phyloP scores from a whole-genome alignment of 2,888 invertebrate species.

The Spialia ferax region DNA sequence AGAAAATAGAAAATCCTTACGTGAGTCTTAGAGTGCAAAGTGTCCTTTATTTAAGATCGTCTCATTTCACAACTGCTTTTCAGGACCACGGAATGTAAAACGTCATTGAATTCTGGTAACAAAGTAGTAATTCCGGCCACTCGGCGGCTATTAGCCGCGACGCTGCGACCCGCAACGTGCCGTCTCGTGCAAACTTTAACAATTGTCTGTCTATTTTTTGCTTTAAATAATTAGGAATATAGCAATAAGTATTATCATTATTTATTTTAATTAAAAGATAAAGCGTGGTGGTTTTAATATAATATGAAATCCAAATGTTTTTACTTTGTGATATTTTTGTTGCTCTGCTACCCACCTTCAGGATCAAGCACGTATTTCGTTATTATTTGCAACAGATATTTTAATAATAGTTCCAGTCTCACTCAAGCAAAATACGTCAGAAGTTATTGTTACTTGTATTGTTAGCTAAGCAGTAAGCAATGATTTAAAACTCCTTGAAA shows the following conservation, averaged over 20 bases:
- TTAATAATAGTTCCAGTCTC: too few relatives aligned
- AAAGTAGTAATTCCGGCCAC: neutral
- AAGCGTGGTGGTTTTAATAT: too few relatives aligned
- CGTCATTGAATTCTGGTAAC: neutral
- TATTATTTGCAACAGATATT: too few relatives aligned
- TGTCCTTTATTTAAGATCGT: neutral
- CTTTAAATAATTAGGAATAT: neutral
- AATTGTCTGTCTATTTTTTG: neutral
- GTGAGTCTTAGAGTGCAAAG: too few relatives aligned
- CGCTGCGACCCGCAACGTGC: neutral
- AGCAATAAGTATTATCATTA: neutral
- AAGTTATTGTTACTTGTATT: too few relatives aligned
- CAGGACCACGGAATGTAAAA: constrained; percentile 2
- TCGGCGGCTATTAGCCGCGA: neutral
- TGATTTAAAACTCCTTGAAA: neutral
- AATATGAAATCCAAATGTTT: too few relatives aligned
- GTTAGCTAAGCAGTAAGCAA: too few relatives aligned
- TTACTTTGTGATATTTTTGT: too few relatives aligned
- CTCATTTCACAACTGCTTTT: neutral
- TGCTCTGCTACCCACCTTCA: too few relatives aligned
- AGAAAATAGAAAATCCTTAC: too few relatives aligned
- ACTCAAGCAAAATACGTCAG: too few relatives aligned
- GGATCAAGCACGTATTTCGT: too few relatives aligned
- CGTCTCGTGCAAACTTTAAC: neutral
- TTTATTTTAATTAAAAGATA: neutral